Percentiles rank a stretch among this genome's conserved stretches.
These are phyloP conservation scores for Panthera leo DNA, from an alignment of 2,113 vertebrate species.

Conservation along the genomic window DNA sequence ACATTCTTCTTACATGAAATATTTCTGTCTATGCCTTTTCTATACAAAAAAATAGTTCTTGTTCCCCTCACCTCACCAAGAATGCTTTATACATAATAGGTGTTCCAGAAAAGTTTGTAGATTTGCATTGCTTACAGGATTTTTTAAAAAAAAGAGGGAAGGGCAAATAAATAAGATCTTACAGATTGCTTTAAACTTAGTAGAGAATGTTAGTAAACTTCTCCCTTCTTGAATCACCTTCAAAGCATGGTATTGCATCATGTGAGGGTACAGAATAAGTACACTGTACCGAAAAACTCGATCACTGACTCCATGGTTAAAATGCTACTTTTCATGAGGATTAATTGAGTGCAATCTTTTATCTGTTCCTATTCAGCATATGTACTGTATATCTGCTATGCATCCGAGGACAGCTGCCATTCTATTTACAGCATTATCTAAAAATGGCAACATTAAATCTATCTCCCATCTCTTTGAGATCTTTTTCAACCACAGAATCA, in stretches of 20 bases:
- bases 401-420: slow-evolving; percentile 75
- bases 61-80: neutral
- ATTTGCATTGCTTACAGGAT: neutral
- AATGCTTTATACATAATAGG: neutral
- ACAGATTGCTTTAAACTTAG: neutral
- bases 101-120: neutral
- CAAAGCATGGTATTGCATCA: slow-evolving; percentile 1
- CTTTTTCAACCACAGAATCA: slow-evolving; percentile 72
- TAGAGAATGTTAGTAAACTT: neutral
- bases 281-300: neutral
- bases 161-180: slow-evolving; percentile 8
- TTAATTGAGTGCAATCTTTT: slow-evolving; percentile 67
- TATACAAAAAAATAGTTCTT: neutral
- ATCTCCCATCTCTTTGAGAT: slow-evolving; percentile 75
- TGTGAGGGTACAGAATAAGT: neutral
- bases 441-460: slow-evolving; percentile 76
- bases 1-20: neutral
- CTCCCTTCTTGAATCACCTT: slow-evolving; percentile 35
- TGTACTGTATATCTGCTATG: slow-evolving; percentile 68
- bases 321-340: slow-evolving; percentile 40
- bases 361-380: slow-evolving; percentile 71
- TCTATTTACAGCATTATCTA: slow-evolving; percentile 77
- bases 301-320: slow-evolving; percentile 42
- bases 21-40: neutral
- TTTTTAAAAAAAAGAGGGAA: neutral